Evolutionary conservation across 53 echinoderm and acorn worm species (phyloP), one percentile per base, ranked within the genome.

Genomic region (Zoroaster sp.): DNA sequence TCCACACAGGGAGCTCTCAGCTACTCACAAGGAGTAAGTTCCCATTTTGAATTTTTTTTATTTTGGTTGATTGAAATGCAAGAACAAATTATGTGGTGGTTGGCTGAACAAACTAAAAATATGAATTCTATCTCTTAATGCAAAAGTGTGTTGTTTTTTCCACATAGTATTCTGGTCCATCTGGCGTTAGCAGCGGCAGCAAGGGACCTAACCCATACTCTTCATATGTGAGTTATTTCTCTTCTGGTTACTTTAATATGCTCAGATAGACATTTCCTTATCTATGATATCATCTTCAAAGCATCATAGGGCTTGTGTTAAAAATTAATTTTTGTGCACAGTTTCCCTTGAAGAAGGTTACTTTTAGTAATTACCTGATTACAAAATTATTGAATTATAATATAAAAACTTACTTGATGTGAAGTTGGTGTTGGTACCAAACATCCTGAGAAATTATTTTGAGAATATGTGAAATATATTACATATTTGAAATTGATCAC

Each of bases 161-260:
- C 28, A 10, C 10, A 59, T 28, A 59, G 63, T 59, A 59, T 13
- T 47, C 85, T 85, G 85, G 70, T 37, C 44, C 79, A 28, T 45
- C 59, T n/a, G 52, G 8, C 33, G 35, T 32, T 51, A 35, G 70
- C 18, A 15, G n/a, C 1, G 63, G 63, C 63, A 78, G 30, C 89
- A 89, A 89, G 72, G 89, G 89, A 69, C 39, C 35, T n/a, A 80
- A 89, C 80, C 89, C 89, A 39, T 89, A 89, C 55, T 7, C 17
- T 46, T 44, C 13, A 53, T 66, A 74, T 34, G 88, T 88, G 40
- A 88, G 88, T 59, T 65, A 15, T 70, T 20, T 73, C 39, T 35
- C 4, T 73, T 23, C 5, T n/a, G 15, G 1, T 2, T 0, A 47
- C 15, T 9, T 23, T 52, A n/a, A 21, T 55, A 18, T 52, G 3